phyloP scores from a whole-genome alignment of 2,888 invertebrate genomes.

The Ornithoptera priamus region DNA sequence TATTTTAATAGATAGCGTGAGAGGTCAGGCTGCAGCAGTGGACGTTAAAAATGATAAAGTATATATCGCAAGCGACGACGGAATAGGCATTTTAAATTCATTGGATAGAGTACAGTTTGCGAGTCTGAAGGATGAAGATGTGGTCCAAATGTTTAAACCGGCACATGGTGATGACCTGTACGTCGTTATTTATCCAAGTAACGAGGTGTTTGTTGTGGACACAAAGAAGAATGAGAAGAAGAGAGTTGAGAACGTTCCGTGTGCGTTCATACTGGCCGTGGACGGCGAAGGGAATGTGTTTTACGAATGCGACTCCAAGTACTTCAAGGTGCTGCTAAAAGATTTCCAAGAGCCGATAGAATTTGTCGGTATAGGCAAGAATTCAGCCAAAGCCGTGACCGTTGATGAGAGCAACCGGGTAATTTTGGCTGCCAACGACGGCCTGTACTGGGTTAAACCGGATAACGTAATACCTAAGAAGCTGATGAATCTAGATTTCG shows the following conservation, averaged over 20 bases:
- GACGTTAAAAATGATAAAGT: conserved; percentile 56
- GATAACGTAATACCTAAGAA: conserved; percentile 66
- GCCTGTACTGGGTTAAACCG: conserved; percentile 58
- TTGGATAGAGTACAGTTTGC: conserved; percentile 55
- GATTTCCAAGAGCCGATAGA: conserved; percentile 69
- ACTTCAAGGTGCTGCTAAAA: conserved; percentile 65
- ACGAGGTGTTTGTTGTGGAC: conserved; percentile 60
- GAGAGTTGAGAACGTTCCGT: conserved; percentile 58
- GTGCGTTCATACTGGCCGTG: conserved; percentile 67
- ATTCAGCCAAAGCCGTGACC: conserved; percentile 61
- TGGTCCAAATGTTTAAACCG: conserved; percentile 66
- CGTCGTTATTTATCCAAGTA: conserved; percentile 63
- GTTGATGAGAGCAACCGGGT: conserved; percentile 51
- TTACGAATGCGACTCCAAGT: conserved; percentile 73
- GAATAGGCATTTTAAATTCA: conserved; percentile 56
- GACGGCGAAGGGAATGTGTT: conserved; percentile 62
- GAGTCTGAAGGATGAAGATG: conserved; percentile 66
- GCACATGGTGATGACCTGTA: conserved; percentile 54
- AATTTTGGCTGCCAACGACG: conserved; percentile 65
- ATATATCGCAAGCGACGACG: conserved; percentile 65
- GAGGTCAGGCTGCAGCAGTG: conserved; percentile 67
- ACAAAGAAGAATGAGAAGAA: conserved; percentile 57
- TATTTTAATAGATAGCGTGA: conserved; percentile 59
- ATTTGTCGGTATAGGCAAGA: conserved; percentile 65
- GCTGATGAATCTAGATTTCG: conserved; percentile 63